These are phyloP conservation scores for Lepidurus arcticus DNA, from an alignment of 1,140 invertebrate species.

Conservation along the genomic window DNA sequence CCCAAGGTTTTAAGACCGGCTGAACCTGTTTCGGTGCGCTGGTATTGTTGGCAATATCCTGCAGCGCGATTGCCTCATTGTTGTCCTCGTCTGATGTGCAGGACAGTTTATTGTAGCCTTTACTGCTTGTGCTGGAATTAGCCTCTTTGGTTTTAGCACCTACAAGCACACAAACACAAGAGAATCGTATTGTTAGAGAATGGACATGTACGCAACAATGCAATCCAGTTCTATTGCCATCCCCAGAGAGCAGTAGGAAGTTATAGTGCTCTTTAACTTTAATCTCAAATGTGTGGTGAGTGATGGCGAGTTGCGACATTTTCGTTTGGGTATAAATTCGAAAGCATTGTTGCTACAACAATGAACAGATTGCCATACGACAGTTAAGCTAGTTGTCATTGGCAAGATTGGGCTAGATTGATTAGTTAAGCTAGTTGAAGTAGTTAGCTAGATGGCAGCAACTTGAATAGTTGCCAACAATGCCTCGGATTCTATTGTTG, in stretches of 20 bases:
- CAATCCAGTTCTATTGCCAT: background rate
- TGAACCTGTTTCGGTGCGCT: background rate
- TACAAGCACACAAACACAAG: background rate
- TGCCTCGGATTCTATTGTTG: too few species aligned
- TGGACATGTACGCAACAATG: background rate
- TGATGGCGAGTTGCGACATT: too few species aligned
- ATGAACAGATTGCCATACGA: too few species aligned
- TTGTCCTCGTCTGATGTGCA: background rate
- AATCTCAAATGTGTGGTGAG: too few species aligned
- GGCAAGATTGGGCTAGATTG: too few species aligned
- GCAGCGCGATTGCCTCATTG: background rate
- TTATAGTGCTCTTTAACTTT: background rate
- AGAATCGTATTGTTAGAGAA: background rate
- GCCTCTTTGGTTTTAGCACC: slow-evolving; percentile 10
- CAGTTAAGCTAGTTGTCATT: too few species aligned
- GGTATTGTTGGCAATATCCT: background rate
- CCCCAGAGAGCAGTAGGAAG: background rate
- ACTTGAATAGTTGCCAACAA: too few species aligned
- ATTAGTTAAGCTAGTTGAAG: too few species aligned
- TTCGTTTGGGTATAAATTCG: too few species aligned
- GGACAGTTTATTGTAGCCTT: slow-evolving; percentile 10
- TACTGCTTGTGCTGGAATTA: background rate
- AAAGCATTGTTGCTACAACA: too few species aligned
- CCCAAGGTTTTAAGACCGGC: background rate
- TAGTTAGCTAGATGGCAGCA: too few species aligned